Conservation (phyloP, 2,888 invertebrate species). For the Ypsolopha sequella region DNA sequence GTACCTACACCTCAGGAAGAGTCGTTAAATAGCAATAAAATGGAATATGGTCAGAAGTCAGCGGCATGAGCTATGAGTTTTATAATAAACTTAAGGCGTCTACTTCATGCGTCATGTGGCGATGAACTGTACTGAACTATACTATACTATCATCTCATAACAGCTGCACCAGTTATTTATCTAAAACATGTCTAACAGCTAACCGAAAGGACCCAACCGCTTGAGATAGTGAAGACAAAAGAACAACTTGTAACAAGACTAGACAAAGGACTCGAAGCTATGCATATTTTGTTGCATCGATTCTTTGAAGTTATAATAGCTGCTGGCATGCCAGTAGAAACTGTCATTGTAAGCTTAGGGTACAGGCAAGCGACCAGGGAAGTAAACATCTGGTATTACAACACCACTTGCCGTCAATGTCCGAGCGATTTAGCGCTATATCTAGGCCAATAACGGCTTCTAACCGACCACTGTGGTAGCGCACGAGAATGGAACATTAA, state of each 20-base stretch:
- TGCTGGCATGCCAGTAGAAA: no score
- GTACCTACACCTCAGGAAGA: no score
- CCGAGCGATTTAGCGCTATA: conserved; percentile 39
- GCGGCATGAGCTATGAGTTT: no score
- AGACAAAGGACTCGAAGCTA: not conserved
- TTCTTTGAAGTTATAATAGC: no score
- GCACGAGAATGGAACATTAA: conserved; percentile 37
- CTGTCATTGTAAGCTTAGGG: not conserved
- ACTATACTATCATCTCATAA: no score
- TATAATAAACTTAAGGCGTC: no score
- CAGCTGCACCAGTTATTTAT: no score
- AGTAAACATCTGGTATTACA: conserved; percentile 23
- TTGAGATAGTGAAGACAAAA: not conserved
- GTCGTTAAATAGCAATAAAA: no score
- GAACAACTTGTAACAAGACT: no score
- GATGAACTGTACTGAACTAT: no score
- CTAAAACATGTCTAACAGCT: not conserved
- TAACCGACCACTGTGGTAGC: conserved; percentile 28
- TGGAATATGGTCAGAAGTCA: no score
- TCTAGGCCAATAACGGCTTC: conserved; percentile 56
- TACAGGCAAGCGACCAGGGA: conserved; percentile 14
- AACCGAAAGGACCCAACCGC: not conserved
- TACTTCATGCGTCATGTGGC: no score
- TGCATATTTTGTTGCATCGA: not conserved
- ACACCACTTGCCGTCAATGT: conserved; percentile 28